Percentiles rank a stretch among this genome's conserved stretches.
These are phyloP conservation scores for Manis javanica DNA, from an alignment of 2,797 vertebrate genomes.

Conservation along the genomic window DNA sequence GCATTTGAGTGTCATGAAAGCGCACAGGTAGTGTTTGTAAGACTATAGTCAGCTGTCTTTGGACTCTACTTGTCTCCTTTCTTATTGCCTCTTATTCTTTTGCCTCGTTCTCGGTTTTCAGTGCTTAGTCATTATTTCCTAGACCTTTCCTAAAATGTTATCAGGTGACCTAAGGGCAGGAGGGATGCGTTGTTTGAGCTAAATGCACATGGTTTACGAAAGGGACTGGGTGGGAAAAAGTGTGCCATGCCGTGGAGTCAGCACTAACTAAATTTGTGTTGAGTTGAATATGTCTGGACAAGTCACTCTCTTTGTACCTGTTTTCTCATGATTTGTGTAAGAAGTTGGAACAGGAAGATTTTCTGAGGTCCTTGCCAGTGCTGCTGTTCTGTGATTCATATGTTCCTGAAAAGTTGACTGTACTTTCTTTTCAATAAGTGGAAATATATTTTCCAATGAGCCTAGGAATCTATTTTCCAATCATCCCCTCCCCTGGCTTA, in stretches of 20 bases:
- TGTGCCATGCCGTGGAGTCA: accelerated
- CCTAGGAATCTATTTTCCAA: conserved; percentile 39
- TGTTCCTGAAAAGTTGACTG: conserved; percentile 48
- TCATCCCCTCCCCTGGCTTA: conserved; percentile 41
- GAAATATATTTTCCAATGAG: conserved; percentile 51
- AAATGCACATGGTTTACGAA: background rate
- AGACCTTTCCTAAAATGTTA: background rate
- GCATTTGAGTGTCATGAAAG: background rate
- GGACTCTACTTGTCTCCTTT: background rate
- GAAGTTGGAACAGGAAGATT: background rate
- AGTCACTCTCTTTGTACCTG: background rate
- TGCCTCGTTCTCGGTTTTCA: background rate
- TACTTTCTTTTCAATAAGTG: background rate
- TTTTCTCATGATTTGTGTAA: conserved; percentile 36
- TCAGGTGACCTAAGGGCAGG: background rate
- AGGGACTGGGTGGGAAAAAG: background rate
- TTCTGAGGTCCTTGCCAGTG: background rate
- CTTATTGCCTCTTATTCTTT: background rate
- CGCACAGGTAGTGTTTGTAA: background rate
- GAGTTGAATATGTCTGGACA: background rate
- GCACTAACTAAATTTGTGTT: background rate
- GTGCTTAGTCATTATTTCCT: background rate
- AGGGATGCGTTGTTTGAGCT: background rate
- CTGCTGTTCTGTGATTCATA: conserved; percentile 43
- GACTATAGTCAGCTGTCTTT: background rate